Base-by-base conservation (phyloP, 2,888 invertebrate genomes). In the Torymus auratus region DNA sequence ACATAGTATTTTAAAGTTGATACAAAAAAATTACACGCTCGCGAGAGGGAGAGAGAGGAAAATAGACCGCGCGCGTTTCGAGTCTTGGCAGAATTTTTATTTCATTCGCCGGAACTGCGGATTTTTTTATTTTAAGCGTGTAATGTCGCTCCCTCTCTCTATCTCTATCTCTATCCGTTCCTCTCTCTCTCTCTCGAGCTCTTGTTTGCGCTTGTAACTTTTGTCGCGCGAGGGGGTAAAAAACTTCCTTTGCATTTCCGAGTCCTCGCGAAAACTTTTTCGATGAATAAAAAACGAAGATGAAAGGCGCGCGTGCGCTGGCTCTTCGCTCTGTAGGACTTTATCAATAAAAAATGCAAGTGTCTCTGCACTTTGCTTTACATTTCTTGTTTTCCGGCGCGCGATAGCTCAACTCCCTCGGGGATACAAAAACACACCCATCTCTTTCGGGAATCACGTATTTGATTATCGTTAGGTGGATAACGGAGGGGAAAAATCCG, bases 221-320 rank as follows among this genome's bases (percentile, higher is more conserved):
- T 56, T 60, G 69, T 53, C 50, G 23, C 13, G 20, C n/a, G n/a
- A n/a, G 17, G 10, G 13, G 58, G 62, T 20, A 50, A 55, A 62
- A 20, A 79, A 64, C 56, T 23, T 64, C 10, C 69, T 80, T 74
- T 70, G 62, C 70, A 74, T 76, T 71, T 61, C 23, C 20, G 41
- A 67, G 56, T n/a, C n/a, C 17, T 52, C 17, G 15, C 3, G 64
- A 61, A 60, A 80, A 72, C 62, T 80, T 80, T 80, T 72, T 71
- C 72, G 23, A 68, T 76, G 71, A 76, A 80, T 76, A 76, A 72
- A 76, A 80, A 80, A 68, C 53, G 62, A 80, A 58, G 67, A 52
- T 13, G 20, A 55, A 68, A 68, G 56, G 15, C n/a, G 11, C 50
- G 28, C 28, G 3, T 4, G 28, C 3, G 28, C 28, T 3, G 0